Conservation (phyloP, 2,888 invertebrate species). For the Hypselothyrea guttata region DNA sequence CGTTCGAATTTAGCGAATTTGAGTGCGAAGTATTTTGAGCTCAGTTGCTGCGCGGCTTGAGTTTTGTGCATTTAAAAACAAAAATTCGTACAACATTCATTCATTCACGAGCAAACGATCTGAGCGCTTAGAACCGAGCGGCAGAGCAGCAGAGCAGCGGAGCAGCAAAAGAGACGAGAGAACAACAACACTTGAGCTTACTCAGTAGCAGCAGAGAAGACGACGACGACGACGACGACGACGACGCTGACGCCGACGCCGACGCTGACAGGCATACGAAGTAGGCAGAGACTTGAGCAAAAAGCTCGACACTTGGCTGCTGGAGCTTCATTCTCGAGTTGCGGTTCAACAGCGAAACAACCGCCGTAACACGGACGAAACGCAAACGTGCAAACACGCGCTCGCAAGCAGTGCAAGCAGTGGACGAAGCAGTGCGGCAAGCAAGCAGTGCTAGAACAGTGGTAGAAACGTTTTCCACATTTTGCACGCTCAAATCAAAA, state of each 20-base stretch:
- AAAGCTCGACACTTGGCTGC: conserved; percentile 69
- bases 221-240: conserved; percentile 14
- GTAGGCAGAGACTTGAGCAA: conserved; percentile 55
- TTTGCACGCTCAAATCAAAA: background rate
- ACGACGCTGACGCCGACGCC: background rate
- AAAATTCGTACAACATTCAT: conserved; percentile 70
- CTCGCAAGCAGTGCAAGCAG: conserved; percentile 45
- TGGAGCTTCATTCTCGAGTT: conserved; percentile 70
- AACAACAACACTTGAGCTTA: conserved; percentile 8
- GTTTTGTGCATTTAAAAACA: conserved; percentile 65
- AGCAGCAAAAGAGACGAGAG: conserved; percentile 32
- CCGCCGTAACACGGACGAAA: too few relatives aligned
- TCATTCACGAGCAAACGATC: conserved; percentile 78
- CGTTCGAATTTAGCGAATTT: conserved; percentile 39
- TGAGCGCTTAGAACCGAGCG: conserved; percentile 78
- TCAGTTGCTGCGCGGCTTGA: background rate
- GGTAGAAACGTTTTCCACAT: too few relatives aligned
- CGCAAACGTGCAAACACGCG: conserved; percentile 24
- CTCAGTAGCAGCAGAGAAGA: conserved; percentile 2
- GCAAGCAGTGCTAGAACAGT: conserved; percentile 31
- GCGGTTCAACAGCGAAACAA: conserved; percentile 59
- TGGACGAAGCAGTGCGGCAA: conserved; percentile 42
- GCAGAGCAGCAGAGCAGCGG: conserved; percentile 30
- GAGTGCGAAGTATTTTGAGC: conserved; percentile 16
- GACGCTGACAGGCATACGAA: conserved; percentile 31